Base-by-base conservation (phyloP, 2,888 invertebrate genomes). In the Willowsia nigromaculata region DNA sequence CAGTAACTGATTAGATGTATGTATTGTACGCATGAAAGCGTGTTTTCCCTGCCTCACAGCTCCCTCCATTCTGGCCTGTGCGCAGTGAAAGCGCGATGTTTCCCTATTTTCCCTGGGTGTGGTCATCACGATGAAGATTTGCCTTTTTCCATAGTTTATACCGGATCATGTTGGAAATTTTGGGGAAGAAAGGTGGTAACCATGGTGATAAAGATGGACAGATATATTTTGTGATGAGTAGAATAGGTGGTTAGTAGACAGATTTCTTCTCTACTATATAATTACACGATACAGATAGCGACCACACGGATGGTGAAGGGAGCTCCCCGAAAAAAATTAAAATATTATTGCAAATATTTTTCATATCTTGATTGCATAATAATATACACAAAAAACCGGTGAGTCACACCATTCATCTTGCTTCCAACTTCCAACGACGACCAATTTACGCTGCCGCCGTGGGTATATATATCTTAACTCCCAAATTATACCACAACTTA, bases 381-480 rank as follows among this genome's bases (percentile, higher is more conserved):
- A n/a, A 59, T 59, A 59, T n/a, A 65, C 65, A 59, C 59, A 59
- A n/a, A n/a, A n/a, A n/a, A 65, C 37, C n/a, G 82, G 82, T 82
- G 82, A 62, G 82, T 65, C 82, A 82, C 82, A 82, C 82, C 82
- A 1, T 27, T 65, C 33, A 13, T 65, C 65, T 65, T 65, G 59
- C 25, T 65, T 13, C 65, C 27, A 15, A 40, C 56, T 6, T 6
- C 6, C 18, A 7, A 25, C 18, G 56, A 56, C 5, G 18, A 22
- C 56, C 25, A 18, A 13, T 11, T 68, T 37, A 43, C 43, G 43
- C 65, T 65, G 6, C 82, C 43, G 43, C 65, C 65, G 65, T 62
- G 22, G 5, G 18, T 37, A 68, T 18, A 68, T n/a, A 43, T 30
- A 68, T 37, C 18, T 33, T 78, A 27, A 22, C 13, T 83, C 47